phyloP scores from a whole-genome alignment of 2,797 vertebrate genomes.

The Cichlasoma orientale region DNA sequence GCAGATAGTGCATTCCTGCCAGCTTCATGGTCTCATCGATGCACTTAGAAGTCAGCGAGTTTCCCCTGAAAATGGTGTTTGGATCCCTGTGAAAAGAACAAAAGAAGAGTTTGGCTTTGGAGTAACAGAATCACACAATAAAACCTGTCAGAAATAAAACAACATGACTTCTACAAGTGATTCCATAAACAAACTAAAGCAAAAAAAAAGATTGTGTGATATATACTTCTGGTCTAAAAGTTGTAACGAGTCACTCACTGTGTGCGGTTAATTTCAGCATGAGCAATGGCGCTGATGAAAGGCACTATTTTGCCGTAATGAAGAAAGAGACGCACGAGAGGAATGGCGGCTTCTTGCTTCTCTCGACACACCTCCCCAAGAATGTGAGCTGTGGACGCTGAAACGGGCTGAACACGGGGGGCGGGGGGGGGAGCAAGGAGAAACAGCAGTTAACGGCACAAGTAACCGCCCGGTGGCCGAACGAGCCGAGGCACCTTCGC shows the following conservation, averaged over 20 bases:
- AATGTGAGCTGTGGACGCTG: constrained; percentile 91
- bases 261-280: constrained; percentile 95
- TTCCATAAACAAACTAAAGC: neutral
- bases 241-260: constrained; percentile 85
- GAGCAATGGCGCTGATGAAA: constrained; percentile 96
- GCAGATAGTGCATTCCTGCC: constrained; percentile 97
- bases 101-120: neutral
- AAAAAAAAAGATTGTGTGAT: too few species aligned
- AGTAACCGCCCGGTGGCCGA: neutral
- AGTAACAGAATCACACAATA: neutral
- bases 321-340: constrained; percentile 94
- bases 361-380: constrained; percentile 97
- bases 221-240: neutral
- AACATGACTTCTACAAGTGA: neutral
- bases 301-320: constrained; percentile 96
- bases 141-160: neutral
- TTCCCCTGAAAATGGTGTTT: constrained; percentile 98
- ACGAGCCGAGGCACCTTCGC: neutral
- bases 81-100: constrained; percentile 85
- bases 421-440: neutral
- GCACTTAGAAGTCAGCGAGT: constrained; percentile 97
- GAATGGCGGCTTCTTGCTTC: constrained; percentile 97
- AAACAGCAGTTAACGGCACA: neutral
- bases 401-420: constrained; percentile 86
- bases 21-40: constrained; percentile 99